These are phyloP conservation scores for Propsilocerus akamusi DNA, from an alignment of 1,140 invertebrate species.

Conservation along the genomic window DNA sequence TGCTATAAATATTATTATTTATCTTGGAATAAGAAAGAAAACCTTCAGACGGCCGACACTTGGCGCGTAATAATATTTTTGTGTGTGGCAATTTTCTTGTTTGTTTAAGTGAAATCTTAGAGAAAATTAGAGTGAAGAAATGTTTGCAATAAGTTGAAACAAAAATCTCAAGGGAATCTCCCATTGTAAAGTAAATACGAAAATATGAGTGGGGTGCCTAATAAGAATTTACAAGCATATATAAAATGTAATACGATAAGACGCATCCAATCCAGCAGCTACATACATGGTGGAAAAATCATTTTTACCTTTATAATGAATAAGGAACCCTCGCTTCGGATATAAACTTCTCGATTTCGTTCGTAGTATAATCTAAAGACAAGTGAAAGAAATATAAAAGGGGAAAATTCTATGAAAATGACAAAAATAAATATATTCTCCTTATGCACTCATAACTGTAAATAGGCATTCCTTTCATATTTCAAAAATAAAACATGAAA, in stretches of 20 bases:
- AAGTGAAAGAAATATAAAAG: neutral
- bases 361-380: constrained; percentile 16
- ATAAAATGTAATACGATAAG: neutral
- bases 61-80: no score
- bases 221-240: neutral
- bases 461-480: no score
- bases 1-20: no score
- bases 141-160: neutral
- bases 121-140: no score
- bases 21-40: no score
- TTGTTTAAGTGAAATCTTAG: no score
- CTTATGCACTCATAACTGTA: no score
- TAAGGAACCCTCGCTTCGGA: constrained; percentile 31
- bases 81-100: no score
- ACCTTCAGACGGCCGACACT: no score
- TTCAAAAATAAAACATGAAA: neutral
- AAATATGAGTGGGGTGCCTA: neutral
- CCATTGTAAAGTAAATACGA: neutral
- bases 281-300: no score
- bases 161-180: neutral
- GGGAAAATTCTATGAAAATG: neutral
- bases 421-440: no score
- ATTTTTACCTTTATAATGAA: constrained; percentile 32
- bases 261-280: neutral
- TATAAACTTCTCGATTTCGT: constrained; percentile 26